Evolutionary conservation across 2,797 vertebrate genomes (phyloP), one percentile per base, ranked within the genome.

Genomic region (Arctocebus calabarensis): DNA sequence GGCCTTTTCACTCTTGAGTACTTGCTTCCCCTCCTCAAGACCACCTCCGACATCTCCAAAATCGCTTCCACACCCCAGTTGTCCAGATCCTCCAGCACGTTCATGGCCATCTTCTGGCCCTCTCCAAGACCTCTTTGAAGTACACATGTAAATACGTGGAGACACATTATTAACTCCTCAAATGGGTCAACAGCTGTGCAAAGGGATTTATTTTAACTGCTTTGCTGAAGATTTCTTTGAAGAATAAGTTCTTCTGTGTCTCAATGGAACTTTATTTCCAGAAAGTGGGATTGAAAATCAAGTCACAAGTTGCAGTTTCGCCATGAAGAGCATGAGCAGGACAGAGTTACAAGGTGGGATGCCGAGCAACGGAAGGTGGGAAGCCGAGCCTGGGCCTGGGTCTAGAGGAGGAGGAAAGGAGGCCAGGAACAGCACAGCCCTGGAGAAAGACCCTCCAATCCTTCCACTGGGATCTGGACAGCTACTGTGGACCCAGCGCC

Each of bases 81-180:
- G 5, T 32, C 32, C 3, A 23, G n/a, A 59, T 20, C 40, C 5
- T 17, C 37, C 62, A 55, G 4, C 10, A 71, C 34, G 59, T 75
- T 6, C 59, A n/a, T 0, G 4, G 6, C 2, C 7, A 22, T 88
- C n/a, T 73, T 59, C 48, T 48, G 16, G 66, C 25, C 8, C 25
- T 52, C 40, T 52, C 52, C 11, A 34, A 27, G 34, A 29, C 22
- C 25, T 62, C 90, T 75, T 64, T 43, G 98, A 97, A 98, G 98
- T 98, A 98, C 98, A 98, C 98, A 98, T 98, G 98, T 98, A 75
- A 98, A 98, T 98, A 94, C 98, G 98, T 98, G 97, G 98, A 98
- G 98, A 98, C 99, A 98, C 90, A 45, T 55, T 17, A 75, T 20
- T 52, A 83, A 79, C 32, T 92, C 77, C 32, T n/a, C 20, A 14